These are phyloP conservation scores for Poeciliopsis infans DNA, from an alignment of 2,797 vertebrate species.

Conservation along the genomic window DNA sequence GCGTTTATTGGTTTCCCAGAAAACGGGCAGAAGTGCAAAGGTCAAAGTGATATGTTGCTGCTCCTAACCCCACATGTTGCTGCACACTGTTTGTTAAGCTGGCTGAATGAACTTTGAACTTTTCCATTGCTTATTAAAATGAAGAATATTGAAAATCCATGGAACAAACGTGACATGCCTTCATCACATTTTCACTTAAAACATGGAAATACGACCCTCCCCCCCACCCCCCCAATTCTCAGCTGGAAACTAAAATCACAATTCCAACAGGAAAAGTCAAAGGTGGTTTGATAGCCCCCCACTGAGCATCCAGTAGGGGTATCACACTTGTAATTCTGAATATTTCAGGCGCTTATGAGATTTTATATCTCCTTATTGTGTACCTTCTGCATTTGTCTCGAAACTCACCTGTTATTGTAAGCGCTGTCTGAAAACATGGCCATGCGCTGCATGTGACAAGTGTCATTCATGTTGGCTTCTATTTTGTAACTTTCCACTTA, in stretches of 20 bases:
- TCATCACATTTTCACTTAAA: background rate
- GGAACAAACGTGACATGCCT: too few species aligned
- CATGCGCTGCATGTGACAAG: background rate
- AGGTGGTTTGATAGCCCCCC: background rate
- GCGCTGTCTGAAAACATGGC: background rate
- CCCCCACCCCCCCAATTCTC: background rate
- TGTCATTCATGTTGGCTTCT: too few species aligned
- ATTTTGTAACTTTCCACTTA: background rate
- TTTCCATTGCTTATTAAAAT: background rate
- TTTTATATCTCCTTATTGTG: background rate
- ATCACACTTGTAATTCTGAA: background rate
- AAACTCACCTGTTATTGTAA: background rate
- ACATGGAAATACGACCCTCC: background rate
- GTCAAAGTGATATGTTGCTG: background rate
- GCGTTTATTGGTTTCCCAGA: background rate
- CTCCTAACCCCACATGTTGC: background rate
- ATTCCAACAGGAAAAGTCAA: background rate
- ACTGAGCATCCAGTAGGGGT: background rate
- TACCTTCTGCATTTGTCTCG: background rate
- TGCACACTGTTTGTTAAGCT: background rate
- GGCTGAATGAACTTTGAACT: too few species aligned
- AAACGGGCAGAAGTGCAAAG: background rate
- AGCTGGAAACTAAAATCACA: background rate
- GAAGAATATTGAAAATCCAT: too few species aligned
- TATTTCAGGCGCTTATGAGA: background rate